phyloP scores from a whole-genome alignment of 2,888 invertebrate genomes.

The Tachina grossa region DNA sequence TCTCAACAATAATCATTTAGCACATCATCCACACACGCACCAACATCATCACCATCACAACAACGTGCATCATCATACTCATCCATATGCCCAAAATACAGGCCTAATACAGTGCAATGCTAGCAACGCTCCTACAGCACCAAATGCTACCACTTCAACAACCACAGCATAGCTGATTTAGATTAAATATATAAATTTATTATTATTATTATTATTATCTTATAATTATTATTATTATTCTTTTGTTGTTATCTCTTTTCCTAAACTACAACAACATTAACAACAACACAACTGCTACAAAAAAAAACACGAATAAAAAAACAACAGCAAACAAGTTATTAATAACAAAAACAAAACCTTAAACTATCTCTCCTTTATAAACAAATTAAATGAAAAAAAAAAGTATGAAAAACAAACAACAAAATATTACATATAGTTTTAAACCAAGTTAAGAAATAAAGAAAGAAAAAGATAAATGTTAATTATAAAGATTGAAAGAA shows the following conservation, averaged over 20 bases:
- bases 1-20: constrained; percentile 78
- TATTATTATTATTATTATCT: constrained; percentile 65
- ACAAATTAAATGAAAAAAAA: constrained; percentile 57
- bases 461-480: constrained; percentile 67
- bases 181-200: constrained; percentile 69
- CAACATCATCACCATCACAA: constrained; percentile 73
- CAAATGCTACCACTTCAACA: constrained; percentile 76
- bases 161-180: constrained; percentile 81
- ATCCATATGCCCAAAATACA: constrained; percentile 76
- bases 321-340: constrained; percentile 47
- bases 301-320: constrained; percentile 72
- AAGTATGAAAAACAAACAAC: constrained; percentile 58
- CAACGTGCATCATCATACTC: constrained; percentile 70
- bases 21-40: constrained; percentile 75
- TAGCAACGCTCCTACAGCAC: constrained; percentile 76
- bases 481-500: constrained; percentile 65
- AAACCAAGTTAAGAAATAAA: constrained; percentile 68
- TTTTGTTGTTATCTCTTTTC: constrained; percentile 64
- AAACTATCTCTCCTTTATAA: constrained; percentile 72
- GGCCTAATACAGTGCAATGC: constrained; percentile 82
- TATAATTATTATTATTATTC: constrained; percentile 61
- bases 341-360: constrained; percentile 67
- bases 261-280: constrained; percentile 63
- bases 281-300: constrained; percentile 67
- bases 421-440: constrained; percentile 61